A percentile compares a stretch with the other conserved stretches of the same genome.
Conservation (phyloP, 2,888 invertebrate genomes). For the Amiota minor region DNA sequence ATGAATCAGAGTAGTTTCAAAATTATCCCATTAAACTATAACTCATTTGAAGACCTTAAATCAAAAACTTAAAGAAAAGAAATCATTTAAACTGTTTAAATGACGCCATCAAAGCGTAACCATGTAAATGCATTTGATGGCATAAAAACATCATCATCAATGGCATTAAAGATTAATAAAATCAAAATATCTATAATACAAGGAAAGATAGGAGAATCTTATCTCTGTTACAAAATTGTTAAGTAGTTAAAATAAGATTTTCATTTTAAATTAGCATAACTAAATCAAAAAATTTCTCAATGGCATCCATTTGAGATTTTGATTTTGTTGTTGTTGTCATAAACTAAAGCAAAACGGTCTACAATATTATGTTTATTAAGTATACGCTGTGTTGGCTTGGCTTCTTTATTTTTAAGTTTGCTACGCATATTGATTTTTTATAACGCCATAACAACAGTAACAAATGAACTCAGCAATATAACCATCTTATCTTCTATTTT, state of each 20-base stretch:
- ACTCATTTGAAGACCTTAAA: too few species aligned
- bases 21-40: too few species aligned
- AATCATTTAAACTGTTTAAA: constrained; percentile 1
- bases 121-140: background rate
- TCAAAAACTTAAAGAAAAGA: too few species aligned
- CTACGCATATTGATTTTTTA: constrained; percentile 33
- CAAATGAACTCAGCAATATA: constrained; percentile 19
- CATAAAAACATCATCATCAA: constrained; percentile 16
- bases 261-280: background rate
- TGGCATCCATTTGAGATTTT: too few species aligned
- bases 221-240: background rate
- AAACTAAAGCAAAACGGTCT: constrained; percentile 2
- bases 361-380: background rate
- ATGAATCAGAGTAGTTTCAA: too few species aligned
- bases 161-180: background rate
- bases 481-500: background rate
- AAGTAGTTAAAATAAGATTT: constrained; percentile 8
- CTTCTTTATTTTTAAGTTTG: background rate
- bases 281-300: too few species aligned
- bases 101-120: constrained; percentile 12
- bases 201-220: background rate
- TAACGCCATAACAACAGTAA: constrained; percentile 33
- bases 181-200: background rate
- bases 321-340: background rate
- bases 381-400: constrained; percentile 2